Base-by-base conservation (phyloP, 2,888 invertebrate species). In the Agrochola macilenta region DNA sequence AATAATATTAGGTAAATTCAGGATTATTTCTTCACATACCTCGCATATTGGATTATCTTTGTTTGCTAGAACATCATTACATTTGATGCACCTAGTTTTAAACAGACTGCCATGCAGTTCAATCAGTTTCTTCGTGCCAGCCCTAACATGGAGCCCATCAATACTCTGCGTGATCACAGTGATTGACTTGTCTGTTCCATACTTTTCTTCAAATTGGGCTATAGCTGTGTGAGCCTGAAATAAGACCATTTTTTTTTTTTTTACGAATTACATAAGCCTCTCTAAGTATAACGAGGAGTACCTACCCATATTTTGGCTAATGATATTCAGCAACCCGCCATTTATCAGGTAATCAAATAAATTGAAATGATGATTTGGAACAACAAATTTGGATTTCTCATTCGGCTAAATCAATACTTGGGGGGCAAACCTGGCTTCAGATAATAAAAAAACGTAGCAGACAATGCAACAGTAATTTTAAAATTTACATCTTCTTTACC, bases 101-200 rank as follows among this genome's bases (percentile, higher is more conserved):
- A 97, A 98, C 30, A 98, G 93, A 69, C 97, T 98, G 0, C 99
- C 99, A 93, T 99, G 99, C 5, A 99, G 95, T 94, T 99, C 99
- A 5, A 98, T 97, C 0, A 98, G 96, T 76, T 97, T 97, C 77
- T 95, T 95, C 79, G 98, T 98, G 1, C 98, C 99, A 7, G 99
- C 99, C 95, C 98, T 98, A 20, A 95, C 94, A 93, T 99, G 99
- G 68, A 99, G 95, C 70, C 98, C 97, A 93, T 99, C 99, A 0
- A 99, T 99, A 96, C 99, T 99, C 94, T 99, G 99, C 0, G 99
- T 99, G 12, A 99, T 97, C 9, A 99, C 95, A 87, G 97, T 96
- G 23, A 96, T 93, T 4, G 75, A 87, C 85, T 96, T 96, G 2
- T 96, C 97, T 83, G 97, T 94, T 49, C 83, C 83, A 3, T 97